A percentile compares a stretch with the other conserved stretches of the same genome.
These are phyloP conservation scores for Phalacrocorax pelagicus DNA, from an alignment of 2,113 vertebrate genomes.

Conservation along the genomic window DNA sequence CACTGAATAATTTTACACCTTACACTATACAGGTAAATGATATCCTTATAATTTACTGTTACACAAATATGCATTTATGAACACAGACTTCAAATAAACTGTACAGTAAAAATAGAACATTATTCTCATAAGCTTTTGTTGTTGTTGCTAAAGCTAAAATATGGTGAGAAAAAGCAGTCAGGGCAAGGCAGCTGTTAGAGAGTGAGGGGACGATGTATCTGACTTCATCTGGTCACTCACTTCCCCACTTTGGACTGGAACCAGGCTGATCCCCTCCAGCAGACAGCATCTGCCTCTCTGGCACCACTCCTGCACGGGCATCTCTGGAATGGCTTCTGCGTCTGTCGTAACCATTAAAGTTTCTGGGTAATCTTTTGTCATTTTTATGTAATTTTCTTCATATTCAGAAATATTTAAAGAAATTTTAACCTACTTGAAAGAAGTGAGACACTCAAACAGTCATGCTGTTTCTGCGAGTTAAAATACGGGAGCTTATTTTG, in stretches of 20 bases:
- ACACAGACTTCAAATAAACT: not conserved
- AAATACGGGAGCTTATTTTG: not conserved
- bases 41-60: not conserved
- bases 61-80: not conserved
- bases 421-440: slow-evolving; percentile 21
- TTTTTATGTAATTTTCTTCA: slow-evolving; percentile 29
- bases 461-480: not conserved
- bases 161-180: not conserved
- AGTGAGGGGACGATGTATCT: not conserved
- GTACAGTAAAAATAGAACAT: not conserved
- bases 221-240: not conserved
- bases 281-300: slow-evolving; percentile 53
- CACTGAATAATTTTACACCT: slow-evolving; percentile 1
- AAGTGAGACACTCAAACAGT: not conserved
- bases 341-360: not conserved
- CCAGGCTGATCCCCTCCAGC: not conserved
- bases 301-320: not conserved
- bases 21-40: not conserved
- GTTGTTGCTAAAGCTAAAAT: not conserved
- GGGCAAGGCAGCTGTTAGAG: not conserved
- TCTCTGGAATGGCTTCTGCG: not conserved
- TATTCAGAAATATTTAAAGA: slow-evolving; percentile 17
- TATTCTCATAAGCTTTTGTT: not conserved
- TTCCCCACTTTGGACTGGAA: not conserved
- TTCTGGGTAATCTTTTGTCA: slow-evolving; percentile 21